Base-by-base conservation (phyloP, 2,113 vertebrate genomes). In the Gymnobelideus leadbeateri region DNA sequence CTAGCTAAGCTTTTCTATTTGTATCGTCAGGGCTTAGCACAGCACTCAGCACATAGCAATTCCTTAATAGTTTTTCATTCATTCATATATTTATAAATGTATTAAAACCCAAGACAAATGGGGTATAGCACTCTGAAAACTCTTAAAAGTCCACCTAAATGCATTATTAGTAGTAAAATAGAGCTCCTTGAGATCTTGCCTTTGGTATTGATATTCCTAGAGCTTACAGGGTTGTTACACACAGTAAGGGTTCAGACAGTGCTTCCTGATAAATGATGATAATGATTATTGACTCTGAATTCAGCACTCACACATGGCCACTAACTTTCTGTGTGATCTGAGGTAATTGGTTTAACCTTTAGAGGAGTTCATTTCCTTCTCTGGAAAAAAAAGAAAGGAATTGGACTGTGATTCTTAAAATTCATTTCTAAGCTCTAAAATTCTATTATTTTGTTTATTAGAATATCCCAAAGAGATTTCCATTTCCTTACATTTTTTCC, bases 391-490 rank as follows among this genome's bases (percentile, higher is more conserved):
- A 84, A 23, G 68, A 12, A 43, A 84, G 19, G 16, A 84, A 84
- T 23, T 84, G n/a, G 16, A 84, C n/a, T 43, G n/a, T 84, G 37
- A 84, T 84, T 5, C 68, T 43, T 43, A 23, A 84, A 84, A 19
- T 43, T 84, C n/a, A 6, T 43, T 84, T 84, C 68, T 84, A 84
- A 84, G 68, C 19, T 84, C n/a, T 84, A 84, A 43, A 84, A 84
- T 84, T 84, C 68, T 84, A 43, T 84, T 84, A 84, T 84, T 77
- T 77, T 84, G 68, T 84, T 84, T 84, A 84, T 43, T 84, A 84
- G 23, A 84, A n/a, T 43, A 7, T 84, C n/a, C 68, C 68, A 84
- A 43, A 43, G 37, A 84, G 68, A 43, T 43, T 84, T 84, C 68
- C 37, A 84, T 84, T 84, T 84, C 68, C 68, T 23, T n/a, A 43